Evolutionary conservation across 2,113 vertebrate genomes (phyloP), one percentile per base, ranked within the genome.

Genomic region (Toxotes chatareus): DNA sequence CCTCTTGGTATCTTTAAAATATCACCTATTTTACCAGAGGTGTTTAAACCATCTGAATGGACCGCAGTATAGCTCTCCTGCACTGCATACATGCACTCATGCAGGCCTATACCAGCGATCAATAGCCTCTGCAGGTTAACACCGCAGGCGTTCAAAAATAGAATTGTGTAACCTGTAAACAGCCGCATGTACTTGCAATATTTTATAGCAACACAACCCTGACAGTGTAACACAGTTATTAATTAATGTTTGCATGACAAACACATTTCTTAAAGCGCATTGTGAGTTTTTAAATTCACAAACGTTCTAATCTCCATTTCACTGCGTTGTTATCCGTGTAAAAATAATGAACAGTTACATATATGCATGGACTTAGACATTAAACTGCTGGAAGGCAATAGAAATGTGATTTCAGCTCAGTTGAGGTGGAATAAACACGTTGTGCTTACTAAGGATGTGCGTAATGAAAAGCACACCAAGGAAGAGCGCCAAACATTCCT

Each of bases 401-500:
- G 73, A 68, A 88, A 63, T 77, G 59, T 80, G 57, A 89, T 82
- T 78, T 56, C 31, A 84, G 36, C 46, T 74, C 61, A 53, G 47
- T 1, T 75, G 65, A 85, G 77, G 64, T 69, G 62, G 51, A 86
- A 84, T 65, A 80, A 88, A 23, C 34, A 65, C 23, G 49, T 47
- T 64, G 63, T 7, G 46, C 10, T 55, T 5, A 23, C 7, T 40
- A 69, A 79, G 79, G 68, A 77, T 80, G 63, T 79, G 85, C 72
- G 69, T 82, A 69, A 82, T 78, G 66, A 84, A 88, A 88, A 71
- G 47, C 76, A 7, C 66, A 83, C 82, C 23, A 65, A 69, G 80
- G 73, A 86, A 82, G 23, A 62, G 79, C 60, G 65, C 66, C 73
- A 84, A 89, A 72, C 86, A 81, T 79, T 85, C 85, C 86, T 80